Percentiles rank a stretch among this genome's conserved stretches.
Conservation (phyloP, 2,113 vertebrate species). For the Kryptolebias marmoratus region DNA sequence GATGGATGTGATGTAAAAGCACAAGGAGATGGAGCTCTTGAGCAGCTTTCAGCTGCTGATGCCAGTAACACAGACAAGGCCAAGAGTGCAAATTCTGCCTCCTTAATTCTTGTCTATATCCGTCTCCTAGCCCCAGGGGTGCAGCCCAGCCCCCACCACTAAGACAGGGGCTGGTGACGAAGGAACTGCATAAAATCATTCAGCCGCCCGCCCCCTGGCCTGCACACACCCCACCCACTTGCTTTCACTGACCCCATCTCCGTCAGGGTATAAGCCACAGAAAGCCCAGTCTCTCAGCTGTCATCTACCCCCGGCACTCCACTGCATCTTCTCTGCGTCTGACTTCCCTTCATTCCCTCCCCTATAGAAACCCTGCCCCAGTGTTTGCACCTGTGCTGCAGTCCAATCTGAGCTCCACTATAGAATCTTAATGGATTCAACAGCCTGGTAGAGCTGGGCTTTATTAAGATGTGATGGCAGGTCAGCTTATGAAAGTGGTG, state of each 20-base stretch:
- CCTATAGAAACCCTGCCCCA: slow-evolving; percentile 49
- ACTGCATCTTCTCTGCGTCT: slow-evolving; percentile 64
- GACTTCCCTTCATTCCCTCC: slow-evolving; percentile 53
- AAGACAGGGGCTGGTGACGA: slow-evolving; percentile 61
- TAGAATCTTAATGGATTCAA: slow-evolving; percentile 61
- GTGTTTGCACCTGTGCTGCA: slow-evolving; percentile 74
- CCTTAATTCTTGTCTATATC: slow-evolving; percentile 79
- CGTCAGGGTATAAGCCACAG: slow-evolving; percentile 57
- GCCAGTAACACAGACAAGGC: slow-evolving; percentile 72
- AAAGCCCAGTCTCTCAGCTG: slow-evolving; percentile 79
- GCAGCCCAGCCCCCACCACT: slow-evolving; percentile 48
- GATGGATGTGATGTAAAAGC: slow-evolving; percentile 61
- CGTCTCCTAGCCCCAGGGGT: slow-evolving; percentile 60
- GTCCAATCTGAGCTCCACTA: slow-evolving; percentile 62
- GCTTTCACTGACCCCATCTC: slow-evolving; percentile 74
- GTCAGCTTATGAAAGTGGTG: slow-evolving; percentile 6
- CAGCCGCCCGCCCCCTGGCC: slow-evolving; percentile 2
- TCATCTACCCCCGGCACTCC: slow-evolving; percentile 70
- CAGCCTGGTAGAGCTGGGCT: slow-evolving; percentile 26
- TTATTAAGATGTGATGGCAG: slow-evolving; percentile 43
- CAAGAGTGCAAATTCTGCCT: slow-evolving; percentile 64
- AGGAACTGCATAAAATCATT: slow-evolving; percentile 62
- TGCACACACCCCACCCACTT: slow-evolving; percentile 26
- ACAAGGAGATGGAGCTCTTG: slow-evolving; percentile 30
- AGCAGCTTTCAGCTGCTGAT: slow-evolving; percentile 73